Conservation (phyloP, 2,797 vertebrate genomes). For the Gila robusta region DNA sequence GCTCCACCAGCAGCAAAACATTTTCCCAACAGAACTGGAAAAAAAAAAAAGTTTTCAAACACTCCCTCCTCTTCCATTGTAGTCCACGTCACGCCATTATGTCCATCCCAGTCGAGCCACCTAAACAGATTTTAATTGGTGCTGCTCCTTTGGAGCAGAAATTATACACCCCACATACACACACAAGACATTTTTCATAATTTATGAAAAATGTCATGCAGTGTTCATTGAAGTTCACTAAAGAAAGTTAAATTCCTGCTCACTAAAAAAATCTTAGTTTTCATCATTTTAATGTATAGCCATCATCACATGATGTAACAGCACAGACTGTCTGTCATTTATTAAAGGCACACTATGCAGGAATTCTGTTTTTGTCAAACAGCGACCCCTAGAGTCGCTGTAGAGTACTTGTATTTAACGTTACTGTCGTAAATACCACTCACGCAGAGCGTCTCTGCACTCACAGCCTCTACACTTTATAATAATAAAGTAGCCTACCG, state of each 20-base stretch:
- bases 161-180: neutral
- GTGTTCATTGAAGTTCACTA: neutral
- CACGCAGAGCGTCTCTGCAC: no score
- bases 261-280: neutral
- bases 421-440: no score
- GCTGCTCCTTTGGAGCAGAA: neutral
- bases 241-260: neutral
- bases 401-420: no score
- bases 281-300: neutral
- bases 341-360: neutral
- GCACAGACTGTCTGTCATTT: neutral
- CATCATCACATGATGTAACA: neutral
- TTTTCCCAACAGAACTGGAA: neutral
- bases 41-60: neutral
- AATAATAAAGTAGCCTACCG: no score
- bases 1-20: neutral
- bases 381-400: no score
- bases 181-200: neutral
- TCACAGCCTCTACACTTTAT: no score
- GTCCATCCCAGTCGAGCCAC: neutral
- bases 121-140: slow-evolving; percentile 19
- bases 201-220: neutral
- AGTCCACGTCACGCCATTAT: neutral
- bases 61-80: neutral
- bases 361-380: no score